Evolutionary conservation across 2,888 invertebrate genomes (phyloP), one percentile per base, ranked within the genome.

Genomic region (Dysmachus trigonus): DNA sequence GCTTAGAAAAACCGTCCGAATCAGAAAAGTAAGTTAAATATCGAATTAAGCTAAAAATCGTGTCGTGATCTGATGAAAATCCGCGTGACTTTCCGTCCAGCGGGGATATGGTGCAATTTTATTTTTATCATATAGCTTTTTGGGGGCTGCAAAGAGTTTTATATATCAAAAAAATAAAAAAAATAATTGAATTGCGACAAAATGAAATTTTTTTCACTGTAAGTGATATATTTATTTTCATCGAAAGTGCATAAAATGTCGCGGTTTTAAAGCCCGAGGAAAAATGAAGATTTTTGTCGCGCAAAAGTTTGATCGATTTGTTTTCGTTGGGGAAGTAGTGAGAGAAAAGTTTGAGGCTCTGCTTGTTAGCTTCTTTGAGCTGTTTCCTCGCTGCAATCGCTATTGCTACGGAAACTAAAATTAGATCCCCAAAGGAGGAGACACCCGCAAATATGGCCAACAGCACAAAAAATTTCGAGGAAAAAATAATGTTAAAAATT

Each of bases 221-320:
- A 62, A 62, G 15, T 51, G 5, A 51, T 51, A n/a, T n/a, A n/a
- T 51, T 18, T 6, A 18, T 0, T 51, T 62, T 62, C 27, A 76
- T 38, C 8, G 31, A 33, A 18, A 27, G 27, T 31, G 79, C 41
- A 51, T 79, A 7, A 79, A 41, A 41, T 41, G 15, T 27, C 6
- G 1, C n/a, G 7, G 7, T 30, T 30, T 51, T n/a, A 10, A 15
- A 47, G 18, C 30, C 10, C 8, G 22, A 71, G 41, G 31, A 30
- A 35, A 15, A 53, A 71, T 73, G 31, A 30, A 35, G 22, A 53
- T 53, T 33, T 85, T 71, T 86, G 83, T 87, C 87, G 77, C 87
- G 86, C 85, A 87, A 87, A 87, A 83, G 87, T 87, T 87, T 87
- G 87, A 87, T 87, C 87, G 87, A 87, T 87, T 86, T 87, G 87